A percentile compares a stretch with the other conserved stretches of the same genome.
These are phyloP conservation scores for Drosophila quadrilineata DNA, from an alignment of 1,140 invertebrate species.

Conservation along the genomic window DNA sequence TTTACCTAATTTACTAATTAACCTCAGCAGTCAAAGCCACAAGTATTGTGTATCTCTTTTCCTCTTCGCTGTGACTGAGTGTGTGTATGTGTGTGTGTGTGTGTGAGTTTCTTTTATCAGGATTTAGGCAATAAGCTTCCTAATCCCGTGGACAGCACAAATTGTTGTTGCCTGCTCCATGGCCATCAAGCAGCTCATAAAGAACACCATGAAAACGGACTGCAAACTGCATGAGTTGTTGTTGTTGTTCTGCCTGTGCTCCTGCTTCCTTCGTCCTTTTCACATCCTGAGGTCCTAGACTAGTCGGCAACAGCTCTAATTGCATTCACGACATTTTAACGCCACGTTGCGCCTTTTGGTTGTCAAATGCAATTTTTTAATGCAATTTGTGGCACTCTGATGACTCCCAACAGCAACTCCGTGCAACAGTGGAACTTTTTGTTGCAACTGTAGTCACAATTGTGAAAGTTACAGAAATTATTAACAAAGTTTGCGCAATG, in stretches of 20 bases:
- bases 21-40: constrained; percentile 49
- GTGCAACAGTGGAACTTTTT: neutral
- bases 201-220: constrained; percentile 33
- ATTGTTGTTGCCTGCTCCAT: constrained; percentile 6
- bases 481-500: neutral
- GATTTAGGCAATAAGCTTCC: constrained; percentile 31
- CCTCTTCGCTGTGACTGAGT: no score
- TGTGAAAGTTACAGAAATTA: no score
- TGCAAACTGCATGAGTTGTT: constrained; percentile 10
- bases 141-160: constrained; percentile 3
- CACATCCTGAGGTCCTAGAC: neutral
- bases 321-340: constrained; percentile 61
- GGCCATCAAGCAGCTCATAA: constrained; percentile 25
- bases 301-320: constrained; percentile 29
- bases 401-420: neutral
- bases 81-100: constrained; percentile 32
- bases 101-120: constrained; percentile 24
- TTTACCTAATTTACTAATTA: constrained; percentile 79
- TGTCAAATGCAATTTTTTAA: constrained; percentile 44
- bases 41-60: constrained; percentile 58
- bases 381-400: constrained; percentile 7
- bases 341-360: constrained; percentile 56
- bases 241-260: no score
- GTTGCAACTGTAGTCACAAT: no score
- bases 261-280: constrained; percentile 5